Evolutionary conservation across 2,113 vertebrate genomes (phyloP).

Genomic region (Hepsetus odoe): DNA sequence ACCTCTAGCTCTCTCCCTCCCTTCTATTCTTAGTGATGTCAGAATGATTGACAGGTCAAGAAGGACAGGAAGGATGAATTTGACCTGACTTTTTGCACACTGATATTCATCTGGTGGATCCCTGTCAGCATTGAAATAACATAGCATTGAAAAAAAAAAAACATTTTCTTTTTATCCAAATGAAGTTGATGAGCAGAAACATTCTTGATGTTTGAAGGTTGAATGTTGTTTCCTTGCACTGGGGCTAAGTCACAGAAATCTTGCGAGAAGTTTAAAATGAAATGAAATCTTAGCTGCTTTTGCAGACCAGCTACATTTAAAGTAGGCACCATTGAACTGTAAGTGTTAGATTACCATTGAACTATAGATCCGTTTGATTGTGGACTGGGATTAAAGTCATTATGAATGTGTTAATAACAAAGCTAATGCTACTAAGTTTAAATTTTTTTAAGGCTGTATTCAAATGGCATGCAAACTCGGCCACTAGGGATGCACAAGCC

Average conservation of each 20-base stretch:
- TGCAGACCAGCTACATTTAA: no score
- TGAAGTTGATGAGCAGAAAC: neutral
- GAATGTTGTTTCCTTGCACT: no score
- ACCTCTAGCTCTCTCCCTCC: neutral
- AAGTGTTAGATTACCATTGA: neutral
- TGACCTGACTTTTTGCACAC: neutral
- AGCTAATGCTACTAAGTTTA: no score
- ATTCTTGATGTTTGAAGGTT: neutral
- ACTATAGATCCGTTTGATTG: neutral
- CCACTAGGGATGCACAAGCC: no score
- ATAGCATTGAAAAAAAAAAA: neutral
- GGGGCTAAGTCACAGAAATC: no score
- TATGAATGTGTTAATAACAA: neutral
- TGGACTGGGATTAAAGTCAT: neutral
- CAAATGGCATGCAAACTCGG: no score
- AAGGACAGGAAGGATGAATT: neutral
- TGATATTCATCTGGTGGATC: neutral
- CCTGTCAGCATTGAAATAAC: neutral
- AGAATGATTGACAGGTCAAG: slow-evolving; percentile 28
- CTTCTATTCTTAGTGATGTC: slow-evolving; percentile 27
- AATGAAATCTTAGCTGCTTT: no score
- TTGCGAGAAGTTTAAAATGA: no score
- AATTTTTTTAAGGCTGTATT: neutral
- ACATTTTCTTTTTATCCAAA: neutral
- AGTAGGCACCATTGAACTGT: no score